Percentiles rank a stretch among this genome's conserved stretches.
phyloP scores from a whole-genome alignment of 2,888 invertebrate species.

The Ophioninae sp. region DNA sequence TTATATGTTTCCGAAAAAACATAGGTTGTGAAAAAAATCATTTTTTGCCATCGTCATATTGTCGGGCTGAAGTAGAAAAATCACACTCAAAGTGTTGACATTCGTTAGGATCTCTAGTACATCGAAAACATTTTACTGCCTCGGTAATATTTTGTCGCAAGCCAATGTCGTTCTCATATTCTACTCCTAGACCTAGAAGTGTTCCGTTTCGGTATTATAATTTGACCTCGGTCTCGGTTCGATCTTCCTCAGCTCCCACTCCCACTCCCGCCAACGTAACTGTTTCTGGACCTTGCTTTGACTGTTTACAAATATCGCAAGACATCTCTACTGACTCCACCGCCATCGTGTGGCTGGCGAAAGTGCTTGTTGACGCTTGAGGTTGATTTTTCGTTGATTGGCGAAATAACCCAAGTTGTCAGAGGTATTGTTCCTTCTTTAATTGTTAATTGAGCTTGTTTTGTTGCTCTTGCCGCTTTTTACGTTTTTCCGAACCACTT shows the following conservation, averaged over 20 bases:
- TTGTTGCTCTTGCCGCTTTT: conserved; percentile 9
- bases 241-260: background rate
- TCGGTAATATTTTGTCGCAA: conserved; percentile 15
- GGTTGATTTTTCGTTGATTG: background rate
- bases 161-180: conserved; percentile 18
- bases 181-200: conserved; percentile 1
- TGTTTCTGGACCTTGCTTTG: background rate
- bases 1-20: conserved; percentile 18
- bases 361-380: background rate
- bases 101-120: conserved; percentile 5
- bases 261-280: background rate
- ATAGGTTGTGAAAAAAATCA: background rate
- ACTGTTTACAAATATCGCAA: background rate
- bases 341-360: background rate
- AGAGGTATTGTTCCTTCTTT: conserved; percentile 5
- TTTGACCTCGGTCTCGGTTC: background rate
- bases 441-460: conserved; percentile 2
- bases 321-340: background rate
- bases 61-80: conserved; percentile 14
- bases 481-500: conserved; percentile 13
- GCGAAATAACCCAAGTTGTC: conserved; percentile 2
- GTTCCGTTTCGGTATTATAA: background rate
- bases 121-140: conserved; percentile 5
- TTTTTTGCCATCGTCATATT: conserved; percentile 3
- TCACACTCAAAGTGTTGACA: conserved; percentile 19